Conservation (phyloP, 2,797 vertebrate genomes). For the Coendou prehensilis region DNA sequence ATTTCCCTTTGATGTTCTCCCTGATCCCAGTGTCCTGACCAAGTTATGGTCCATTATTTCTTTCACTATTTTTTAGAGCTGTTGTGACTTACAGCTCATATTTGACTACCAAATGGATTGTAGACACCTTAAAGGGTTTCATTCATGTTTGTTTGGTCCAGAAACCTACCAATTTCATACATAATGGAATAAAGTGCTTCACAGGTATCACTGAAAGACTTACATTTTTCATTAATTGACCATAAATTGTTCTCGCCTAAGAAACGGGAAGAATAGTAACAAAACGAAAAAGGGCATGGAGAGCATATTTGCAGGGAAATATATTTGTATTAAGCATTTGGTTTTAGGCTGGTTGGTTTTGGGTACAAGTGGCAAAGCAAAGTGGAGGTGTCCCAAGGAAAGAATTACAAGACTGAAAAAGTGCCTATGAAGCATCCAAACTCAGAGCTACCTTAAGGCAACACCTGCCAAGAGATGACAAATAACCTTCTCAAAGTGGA, state of each 20-base stretch:
- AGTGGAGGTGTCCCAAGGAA: neutral
- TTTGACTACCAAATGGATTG: neutral
- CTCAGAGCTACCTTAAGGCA: neutral
- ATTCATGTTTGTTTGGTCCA: neutral
- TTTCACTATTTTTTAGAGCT: neutral
- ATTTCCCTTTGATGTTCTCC: neutral
- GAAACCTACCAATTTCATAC: neutral
- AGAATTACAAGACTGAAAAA: neutral
- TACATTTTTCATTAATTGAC: constrained; percentile 11
- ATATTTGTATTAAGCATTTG: neutral
- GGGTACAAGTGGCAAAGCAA: neutral
- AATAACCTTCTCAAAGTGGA: neutral
- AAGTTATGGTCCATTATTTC: neutral
- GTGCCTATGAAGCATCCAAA: neutral
- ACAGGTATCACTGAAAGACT: neutral
- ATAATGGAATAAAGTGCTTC: neutral
- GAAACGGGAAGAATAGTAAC: neutral
- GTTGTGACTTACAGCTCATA: neutral
- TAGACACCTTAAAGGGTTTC: neutral
- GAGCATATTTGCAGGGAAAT: neutral
- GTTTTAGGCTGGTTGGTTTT: neutral
- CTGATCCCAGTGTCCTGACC: too few relatives aligned
- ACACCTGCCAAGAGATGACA: neutral
- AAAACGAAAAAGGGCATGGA: neutral
- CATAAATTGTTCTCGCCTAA: neutral